Base-by-base conservation (phyloP, 2,797 vertebrate genomes). In the Selene dorsalis region DNA sequence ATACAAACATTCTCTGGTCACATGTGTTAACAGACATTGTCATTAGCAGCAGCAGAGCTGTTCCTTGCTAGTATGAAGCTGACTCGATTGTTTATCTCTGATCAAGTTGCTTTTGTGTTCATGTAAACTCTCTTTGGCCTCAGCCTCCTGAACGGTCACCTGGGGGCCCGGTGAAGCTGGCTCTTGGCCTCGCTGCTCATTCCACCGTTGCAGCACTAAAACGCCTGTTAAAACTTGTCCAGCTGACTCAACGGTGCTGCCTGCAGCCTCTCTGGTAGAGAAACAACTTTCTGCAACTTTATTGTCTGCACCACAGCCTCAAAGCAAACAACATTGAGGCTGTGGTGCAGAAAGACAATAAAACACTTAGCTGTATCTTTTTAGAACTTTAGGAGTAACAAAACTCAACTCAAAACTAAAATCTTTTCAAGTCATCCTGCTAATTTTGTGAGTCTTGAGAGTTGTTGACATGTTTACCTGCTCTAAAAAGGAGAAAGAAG, bases 211-310 rank as follows among this genome's bases (percentile, higher is more conserved):
- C 65, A 30, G 81, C 79, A 65, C 64, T 64, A 79, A 74, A 70
- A 59, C 69, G 86, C 92, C 69, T 90, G 92, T 93, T 87, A 83
- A 84, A 92, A 92, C 93, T 84, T 92, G 91, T 77, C 78, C n/a
- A 22, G 20, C 55, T 59, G 59, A 75, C 43, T 62, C 61, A 35
- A 48, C 63, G 30, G 26, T 6, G 1, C 64, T 65, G 69, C 45
- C 38, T 64, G 38, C 10, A 57, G 35, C 17, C n/a, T 4, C 24
- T 56, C 39, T 30, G 62, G 66, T 35, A 35, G 32, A 16, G 26
- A 77, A 22, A 17, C 52, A 38, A 61, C 65, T 57, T n/a, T n/a
- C n/a, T n/a, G n/a, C n/a, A n/a, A n/a, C n/a, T n/a, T n/a, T n/a
- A n/a, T n/a, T n/a, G n/a, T n/a, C n/a, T n/a, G n/a, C n/a, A n/a